Evolutionary conservation across 2,888 invertebrate genomes (phyloP).

Genomic region (Urechis unicinctus): DNA sequence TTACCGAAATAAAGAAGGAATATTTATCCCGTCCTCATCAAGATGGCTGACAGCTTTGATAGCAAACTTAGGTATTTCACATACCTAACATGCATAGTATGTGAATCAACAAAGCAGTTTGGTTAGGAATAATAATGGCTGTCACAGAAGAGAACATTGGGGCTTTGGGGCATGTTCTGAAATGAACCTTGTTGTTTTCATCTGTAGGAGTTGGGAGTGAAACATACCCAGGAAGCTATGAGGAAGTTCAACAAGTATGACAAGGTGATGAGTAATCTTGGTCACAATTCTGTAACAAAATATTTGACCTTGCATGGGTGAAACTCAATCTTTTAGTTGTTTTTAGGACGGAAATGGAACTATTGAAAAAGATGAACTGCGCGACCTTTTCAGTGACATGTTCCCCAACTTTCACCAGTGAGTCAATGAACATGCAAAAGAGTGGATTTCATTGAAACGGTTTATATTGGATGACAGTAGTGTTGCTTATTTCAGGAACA

Average conservation of each 20-base stretch:
- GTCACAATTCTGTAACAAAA: not conserved
- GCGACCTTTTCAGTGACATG: constrained; percentile 42
- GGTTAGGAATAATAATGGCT: too few species aligned
- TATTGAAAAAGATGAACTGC: constrained; percentile 46
- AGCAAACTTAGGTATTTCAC: too few species aligned
- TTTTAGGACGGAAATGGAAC: constrained; percentile 42
- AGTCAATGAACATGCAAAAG: not conserved
- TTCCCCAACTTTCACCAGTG: constrained; percentile 45
- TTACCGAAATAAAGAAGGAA: too few species aligned
- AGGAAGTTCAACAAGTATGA: constrained; percentile 45
- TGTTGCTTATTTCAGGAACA: constrained; percentile 29
- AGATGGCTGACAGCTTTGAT: too few species aligned
- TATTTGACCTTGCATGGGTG: not conserved
- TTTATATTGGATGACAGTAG: not conserved
- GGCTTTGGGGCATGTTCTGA: too few species aligned
- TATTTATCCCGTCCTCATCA: too few species aligned
- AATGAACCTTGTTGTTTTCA: too few species aligned
- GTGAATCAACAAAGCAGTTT: too few species aligned
- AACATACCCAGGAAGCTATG: constrained; percentile 37
- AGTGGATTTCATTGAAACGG: not conserved
- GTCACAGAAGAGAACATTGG: too few species aligned
- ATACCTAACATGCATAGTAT: too few species aligned
- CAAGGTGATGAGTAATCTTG: too few species aligned
- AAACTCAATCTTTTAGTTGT: not conserved
- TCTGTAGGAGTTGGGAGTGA: constrained; percentile 32